Conservation (phyloP, 2,888 invertebrate genomes). For the Acronicta leporina region DNA sequence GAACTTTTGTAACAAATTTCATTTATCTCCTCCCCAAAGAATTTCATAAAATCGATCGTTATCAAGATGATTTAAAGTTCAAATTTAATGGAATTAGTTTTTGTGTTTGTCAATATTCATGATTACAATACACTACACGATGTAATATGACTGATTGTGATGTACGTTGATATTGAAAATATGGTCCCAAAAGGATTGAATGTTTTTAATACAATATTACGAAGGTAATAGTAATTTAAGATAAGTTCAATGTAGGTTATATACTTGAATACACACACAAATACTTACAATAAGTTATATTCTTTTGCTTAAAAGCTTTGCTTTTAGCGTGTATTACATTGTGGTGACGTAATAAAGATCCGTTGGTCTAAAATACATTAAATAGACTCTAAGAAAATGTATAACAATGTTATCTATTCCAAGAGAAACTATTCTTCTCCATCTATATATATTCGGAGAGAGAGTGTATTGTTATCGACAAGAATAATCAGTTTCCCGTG, state of each 20-base stretch:
- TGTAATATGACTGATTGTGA: slow-evolving; percentile 33
- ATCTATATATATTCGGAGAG: slow-evolving; percentile 33
- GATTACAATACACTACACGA: slow-evolving; percentile 19
- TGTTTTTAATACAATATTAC: slow-evolving; percentile 21
- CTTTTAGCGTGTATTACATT: slow-evolving; percentile 19
- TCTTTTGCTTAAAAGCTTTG: slow-evolving; percentile 23
- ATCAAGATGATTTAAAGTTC: slow-evolving; percentile 81
- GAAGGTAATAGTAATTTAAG: slow-evolving; percentile 23
- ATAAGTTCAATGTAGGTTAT: slow-evolving; percentile 22
- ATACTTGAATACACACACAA: slow-evolving; percentile 26
- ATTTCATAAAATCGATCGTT: slow-evolving; percentile 85
- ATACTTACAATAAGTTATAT: too few relatives aligned
- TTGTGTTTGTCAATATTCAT: slow-evolving; percentile 59
- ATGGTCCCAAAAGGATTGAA: slow-evolving; percentile 19
- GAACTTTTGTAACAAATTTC: slow-evolving; percentile 88
- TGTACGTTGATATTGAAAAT: slow-evolving; percentile 26
- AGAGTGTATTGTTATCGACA: slow-evolving; percentile 59
- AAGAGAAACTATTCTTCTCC: slow-evolving; percentile 34
- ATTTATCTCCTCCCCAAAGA: slow-evolving; percentile 82
- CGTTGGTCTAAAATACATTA: slow-evolving; percentile 36
- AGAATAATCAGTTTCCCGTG: slow-evolving; percentile 65
- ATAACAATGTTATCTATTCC: slow-evolving; percentile 41
- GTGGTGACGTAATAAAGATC: slow-evolving; percentile 41
- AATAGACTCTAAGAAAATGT: slow-evolving; percentile 35
- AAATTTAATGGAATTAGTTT: slow-evolving; percentile 67